These are phyloP conservation scores for Siderastrea radians DNA, from an alignment of 92 coral and sea anemone species.

Conservation along the genomic window DNA sequence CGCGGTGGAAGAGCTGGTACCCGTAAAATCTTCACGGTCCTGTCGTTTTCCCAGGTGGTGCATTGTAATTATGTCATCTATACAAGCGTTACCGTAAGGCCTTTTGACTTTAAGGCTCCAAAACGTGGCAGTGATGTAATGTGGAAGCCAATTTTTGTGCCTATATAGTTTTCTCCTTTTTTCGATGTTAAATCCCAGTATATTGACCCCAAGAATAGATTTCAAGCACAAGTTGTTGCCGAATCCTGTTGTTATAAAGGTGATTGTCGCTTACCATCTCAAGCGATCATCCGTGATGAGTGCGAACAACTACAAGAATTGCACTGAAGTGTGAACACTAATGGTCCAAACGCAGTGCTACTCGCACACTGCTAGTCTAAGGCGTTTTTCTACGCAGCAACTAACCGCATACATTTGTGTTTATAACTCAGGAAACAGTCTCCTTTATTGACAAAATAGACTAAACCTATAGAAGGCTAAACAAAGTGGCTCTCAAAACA, in stretches of 20 bases:
- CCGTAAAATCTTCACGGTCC: conserved; percentile 26
- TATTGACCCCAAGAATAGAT: too few species aligned
- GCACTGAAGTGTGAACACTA: conserved; percentile 12
- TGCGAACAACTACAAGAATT: neutral
- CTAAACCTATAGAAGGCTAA: neutral
- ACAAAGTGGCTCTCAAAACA: neutral
- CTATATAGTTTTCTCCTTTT: too few species aligned
- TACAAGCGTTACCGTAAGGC: conserved; percentile 25
- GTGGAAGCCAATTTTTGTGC: neutral
- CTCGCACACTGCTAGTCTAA: neutral
- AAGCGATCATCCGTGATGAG: conserved; percentile 24
- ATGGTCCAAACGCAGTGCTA: conserved; percentile 2
- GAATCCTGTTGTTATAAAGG: neutral
- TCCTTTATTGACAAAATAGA: neutral
- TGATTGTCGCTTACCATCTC: neutral
- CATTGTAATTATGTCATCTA: conserved; percentile 53
- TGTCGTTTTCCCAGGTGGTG: conserved; percentile 43
- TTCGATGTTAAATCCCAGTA: neutral
- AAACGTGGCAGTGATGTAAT: conserved; percentile 43
- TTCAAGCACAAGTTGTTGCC: neutral
- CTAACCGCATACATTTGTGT: neutral
- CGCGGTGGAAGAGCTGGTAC: conserved; percentile 13
- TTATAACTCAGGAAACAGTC: neutral
- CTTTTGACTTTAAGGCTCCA: conserved; percentile 12
- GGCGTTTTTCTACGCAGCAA: neutral